A percentile compares a stretch with the other conserved stretches of the same genome.
phyloP scores from a whole-genome alignment of 2,113 vertebrate genomes.

The Ascaphus truei region DNA sequence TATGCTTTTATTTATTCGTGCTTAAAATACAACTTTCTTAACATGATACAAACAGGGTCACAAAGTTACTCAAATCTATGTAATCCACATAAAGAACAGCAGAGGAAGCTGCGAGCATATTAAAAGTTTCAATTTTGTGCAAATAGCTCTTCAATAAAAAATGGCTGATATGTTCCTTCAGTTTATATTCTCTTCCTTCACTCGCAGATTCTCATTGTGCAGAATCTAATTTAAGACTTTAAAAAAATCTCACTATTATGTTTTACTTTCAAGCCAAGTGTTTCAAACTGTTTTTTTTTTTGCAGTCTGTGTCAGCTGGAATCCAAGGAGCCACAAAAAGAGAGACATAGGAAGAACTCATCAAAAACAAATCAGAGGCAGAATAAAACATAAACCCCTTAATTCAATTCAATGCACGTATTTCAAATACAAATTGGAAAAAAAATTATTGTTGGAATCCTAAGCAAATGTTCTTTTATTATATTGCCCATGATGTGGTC shows the following conservation, averaged over 20 bases:
- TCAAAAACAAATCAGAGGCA: neutral
- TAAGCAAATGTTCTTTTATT: neutral
- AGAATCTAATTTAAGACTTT: neutral
- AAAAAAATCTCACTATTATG: neutral
- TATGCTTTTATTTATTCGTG: neutral
- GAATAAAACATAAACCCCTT: neutral
- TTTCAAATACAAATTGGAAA: neutral
- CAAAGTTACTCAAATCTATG: neutral
- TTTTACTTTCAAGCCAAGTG: neutral
- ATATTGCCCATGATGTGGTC: no score
- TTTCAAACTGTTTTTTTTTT: neutral
- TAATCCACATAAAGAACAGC: neutral
- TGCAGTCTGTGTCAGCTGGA: neutral
- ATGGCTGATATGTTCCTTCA: neutral
- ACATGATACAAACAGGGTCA: neutral
- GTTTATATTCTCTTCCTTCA: neutral
- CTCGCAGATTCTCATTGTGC: neutral
- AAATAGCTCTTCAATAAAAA: conserved; percentile 4
- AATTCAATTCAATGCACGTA: neutral
- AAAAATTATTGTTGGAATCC: neutral
- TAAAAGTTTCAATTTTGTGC: conserved; percentile 13
- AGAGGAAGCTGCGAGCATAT: neutral
- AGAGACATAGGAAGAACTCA: neutral
- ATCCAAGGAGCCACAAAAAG: neutral
- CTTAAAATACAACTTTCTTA: neutral